phyloP scores from a whole-genome alignment of 2,888 invertebrate species.

The Drosophila atripex region DNA sequence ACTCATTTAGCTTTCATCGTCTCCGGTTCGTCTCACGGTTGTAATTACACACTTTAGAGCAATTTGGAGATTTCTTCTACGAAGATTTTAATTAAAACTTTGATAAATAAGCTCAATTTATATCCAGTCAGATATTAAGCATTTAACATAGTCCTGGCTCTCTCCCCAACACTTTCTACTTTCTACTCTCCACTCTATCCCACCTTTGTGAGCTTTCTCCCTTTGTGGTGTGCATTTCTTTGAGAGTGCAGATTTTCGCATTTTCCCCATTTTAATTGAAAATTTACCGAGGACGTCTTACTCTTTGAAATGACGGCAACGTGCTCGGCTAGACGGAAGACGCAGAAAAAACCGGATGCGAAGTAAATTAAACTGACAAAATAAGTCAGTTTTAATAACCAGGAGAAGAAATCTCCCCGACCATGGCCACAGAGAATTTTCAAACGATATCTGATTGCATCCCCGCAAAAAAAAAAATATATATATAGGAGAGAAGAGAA shows the following conservation, averaged over 20 bases:
- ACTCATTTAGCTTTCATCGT: not conserved
- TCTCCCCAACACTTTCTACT: too few species aligned
- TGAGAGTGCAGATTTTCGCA: conserved; percentile 59
- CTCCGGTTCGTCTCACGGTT: conserved; percentile 54
- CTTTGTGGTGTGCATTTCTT: conserved; percentile 43
- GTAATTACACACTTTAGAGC: conserved; percentile 72
- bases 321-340: conserved; percentile 26
- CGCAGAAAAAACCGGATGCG: conserved; percentile 10
- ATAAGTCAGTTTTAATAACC: too few species aligned
- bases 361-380: conserved; percentile 25
- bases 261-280: conserved; percentile 62
- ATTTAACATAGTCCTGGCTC: conserved; percentile 20
- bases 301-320: conserved; percentile 40
- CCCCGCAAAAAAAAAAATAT: not conserved
- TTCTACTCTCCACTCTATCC: not conserved
- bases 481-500: not conserved
- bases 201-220: not conserved
- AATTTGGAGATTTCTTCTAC: conserved; percentile 58
- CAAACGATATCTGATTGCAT: conserved; percentile 12
- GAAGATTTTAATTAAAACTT: conserved; percentile 77
- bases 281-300: conserved; percentile 42
- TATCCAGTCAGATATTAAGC: conserved; percentile 60
- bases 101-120: conserved; percentile 77
- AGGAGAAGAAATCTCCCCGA: not conserved
- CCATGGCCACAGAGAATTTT: conserved; percentile 11